Percentiles rank a stretch among this genome's conserved stretches.
These are phyloP conservation scores for Ochotona curzoniae DNA, from an alignment of 2,113 vertebrate species.

Conservation along the genomic window DNA sequence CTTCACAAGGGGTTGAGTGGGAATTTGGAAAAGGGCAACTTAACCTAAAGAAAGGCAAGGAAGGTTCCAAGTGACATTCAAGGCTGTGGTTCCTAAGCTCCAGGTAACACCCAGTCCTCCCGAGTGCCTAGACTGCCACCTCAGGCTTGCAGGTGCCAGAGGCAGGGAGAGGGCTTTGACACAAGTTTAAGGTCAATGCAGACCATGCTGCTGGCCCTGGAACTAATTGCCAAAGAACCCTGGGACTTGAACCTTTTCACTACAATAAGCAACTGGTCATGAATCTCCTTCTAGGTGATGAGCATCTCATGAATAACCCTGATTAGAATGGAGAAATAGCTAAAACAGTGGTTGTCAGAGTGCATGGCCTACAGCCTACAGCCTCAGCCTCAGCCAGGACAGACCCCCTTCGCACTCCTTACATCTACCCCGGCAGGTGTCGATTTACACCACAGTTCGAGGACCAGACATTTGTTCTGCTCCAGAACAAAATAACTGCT, in stretches of 20 bases:
- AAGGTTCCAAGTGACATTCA: not conserved
- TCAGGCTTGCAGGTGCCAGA: not conserved
- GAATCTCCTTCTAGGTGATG: not conserved
- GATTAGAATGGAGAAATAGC: not conserved
- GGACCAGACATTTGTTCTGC: not conserved
- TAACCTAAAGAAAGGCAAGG: no score
- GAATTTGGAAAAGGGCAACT: not conserved
- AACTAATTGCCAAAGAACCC: not conserved
- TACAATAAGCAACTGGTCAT: not conserved
- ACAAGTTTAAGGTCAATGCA: not conserved
- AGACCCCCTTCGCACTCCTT: not conserved
- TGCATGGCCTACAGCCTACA: no score
- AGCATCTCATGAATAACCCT: not conserved
- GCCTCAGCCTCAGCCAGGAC: no score
- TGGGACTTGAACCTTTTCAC: not conserved
- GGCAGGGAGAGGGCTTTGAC: not conserved
- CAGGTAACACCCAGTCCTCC: fast-evolving
- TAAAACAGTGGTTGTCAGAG: not conserved
- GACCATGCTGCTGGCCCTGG: not conserved
- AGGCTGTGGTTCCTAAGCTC: not conserved
- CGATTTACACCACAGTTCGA: not conserved
- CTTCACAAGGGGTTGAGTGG: not conserved
- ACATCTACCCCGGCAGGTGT: not conserved
- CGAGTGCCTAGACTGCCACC: not conserved
- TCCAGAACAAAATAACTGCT: no score